Evolutionary conservation across 1,140 invertebrate genomes (phyloP).

Genomic region (Leptinotarsa undecemlineata): DNA sequence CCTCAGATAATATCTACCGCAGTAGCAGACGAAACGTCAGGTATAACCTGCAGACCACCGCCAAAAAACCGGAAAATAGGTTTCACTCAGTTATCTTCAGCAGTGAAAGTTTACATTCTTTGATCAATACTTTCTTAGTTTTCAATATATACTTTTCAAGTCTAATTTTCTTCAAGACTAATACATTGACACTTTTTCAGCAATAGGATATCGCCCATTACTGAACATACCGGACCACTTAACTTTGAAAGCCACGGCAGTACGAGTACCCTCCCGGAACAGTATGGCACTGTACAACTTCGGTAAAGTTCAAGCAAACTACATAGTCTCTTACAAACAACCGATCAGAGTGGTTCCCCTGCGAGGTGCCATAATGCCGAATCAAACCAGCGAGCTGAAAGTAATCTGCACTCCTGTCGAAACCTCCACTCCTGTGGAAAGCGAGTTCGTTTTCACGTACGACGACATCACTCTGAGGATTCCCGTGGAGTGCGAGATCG

Average conservation of each 20-base stretch:
- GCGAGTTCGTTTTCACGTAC: conserved; percentile 6
- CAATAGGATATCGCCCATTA: conserved; percentile 11
- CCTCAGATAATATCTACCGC: no score
- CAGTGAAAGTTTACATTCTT: no score
- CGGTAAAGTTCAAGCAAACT: conserved; percentile 11
- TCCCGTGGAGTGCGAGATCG: conserved; percentile 3
- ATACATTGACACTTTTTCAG: background rate
- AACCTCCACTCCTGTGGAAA: background rate
- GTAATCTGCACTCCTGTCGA: background rate
- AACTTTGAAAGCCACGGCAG: background rate
- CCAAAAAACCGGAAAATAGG: no score
- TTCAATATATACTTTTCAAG: no score
- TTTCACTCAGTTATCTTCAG: no score
- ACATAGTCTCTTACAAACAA: background rate
- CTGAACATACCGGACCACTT: conserved; percentile 13
- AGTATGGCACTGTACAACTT: conserved; percentile 15
- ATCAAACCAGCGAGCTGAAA: conserved; percentile 11
- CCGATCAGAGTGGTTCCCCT: conserved; percentile 10
- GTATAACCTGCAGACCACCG: no score
- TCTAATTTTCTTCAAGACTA: no score
- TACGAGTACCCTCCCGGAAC: conserved; percentile 11
- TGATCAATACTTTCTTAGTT: no score
- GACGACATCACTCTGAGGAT: conserved; percentile 10
- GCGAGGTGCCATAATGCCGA: conserved; percentile 5
- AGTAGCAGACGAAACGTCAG: no score